These are phyloP conservation scores for Zygaena filipendulae DNA, from an alignment of 2,888 invertebrate species.

Conservation along the genomic window DNA sequence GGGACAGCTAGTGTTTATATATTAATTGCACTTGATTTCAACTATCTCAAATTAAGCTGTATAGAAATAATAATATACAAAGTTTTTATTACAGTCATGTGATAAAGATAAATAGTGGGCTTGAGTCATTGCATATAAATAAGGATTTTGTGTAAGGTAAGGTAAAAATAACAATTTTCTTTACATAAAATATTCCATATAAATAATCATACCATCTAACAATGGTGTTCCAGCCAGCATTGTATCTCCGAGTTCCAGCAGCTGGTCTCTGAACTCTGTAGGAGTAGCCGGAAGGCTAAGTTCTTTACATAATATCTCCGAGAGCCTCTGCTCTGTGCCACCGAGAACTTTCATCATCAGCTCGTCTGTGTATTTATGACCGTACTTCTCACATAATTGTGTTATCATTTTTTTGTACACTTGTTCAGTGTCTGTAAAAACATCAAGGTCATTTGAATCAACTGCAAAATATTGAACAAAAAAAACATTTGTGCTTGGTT, in stretches of 20 bases:
- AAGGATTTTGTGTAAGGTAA: too few relatives aligned
- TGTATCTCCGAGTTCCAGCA: slow-evolving; percentile 67
- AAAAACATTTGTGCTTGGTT: too few relatives aligned
- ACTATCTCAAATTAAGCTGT: too few relatives aligned
- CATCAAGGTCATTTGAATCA: slow-evolving; percentile 5
- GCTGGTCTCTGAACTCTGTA: slow-evolving; percentile 72
- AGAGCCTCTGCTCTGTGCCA: slow-evolving; percentile 75
- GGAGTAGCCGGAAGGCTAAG: slow-evolving; percentile 75
- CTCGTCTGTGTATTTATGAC: slow-evolving; percentile 82
- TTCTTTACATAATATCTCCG: slow-evolving; percentile 74
- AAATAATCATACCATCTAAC: slow-evolving; percentile 76
- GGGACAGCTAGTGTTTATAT: too few relatives aligned
- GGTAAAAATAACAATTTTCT: too few relatives aligned
- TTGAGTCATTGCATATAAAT: too few relatives aligned
- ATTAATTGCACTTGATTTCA: too few relatives aligned
- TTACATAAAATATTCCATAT: too few relatives aligned
- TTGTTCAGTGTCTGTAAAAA: slow-evolving; percentile 80
- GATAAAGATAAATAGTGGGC: too few relatives aligned
- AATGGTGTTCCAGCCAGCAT: slow-evolving; percentile 71
- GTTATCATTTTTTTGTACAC: slow-evolving; percentile 81
- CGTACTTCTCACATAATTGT: slow-evolving; percentile 76
- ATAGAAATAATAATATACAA: too few relatives aligned
- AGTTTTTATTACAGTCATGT: too few relatives aligned
- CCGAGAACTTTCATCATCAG: slow-evolving; percentile 82
- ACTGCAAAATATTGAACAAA: background rate